phyloP scores from a whole-genome alignment of 1,140 invertebrate genomes.

The Drosophila auraria region DNA sequence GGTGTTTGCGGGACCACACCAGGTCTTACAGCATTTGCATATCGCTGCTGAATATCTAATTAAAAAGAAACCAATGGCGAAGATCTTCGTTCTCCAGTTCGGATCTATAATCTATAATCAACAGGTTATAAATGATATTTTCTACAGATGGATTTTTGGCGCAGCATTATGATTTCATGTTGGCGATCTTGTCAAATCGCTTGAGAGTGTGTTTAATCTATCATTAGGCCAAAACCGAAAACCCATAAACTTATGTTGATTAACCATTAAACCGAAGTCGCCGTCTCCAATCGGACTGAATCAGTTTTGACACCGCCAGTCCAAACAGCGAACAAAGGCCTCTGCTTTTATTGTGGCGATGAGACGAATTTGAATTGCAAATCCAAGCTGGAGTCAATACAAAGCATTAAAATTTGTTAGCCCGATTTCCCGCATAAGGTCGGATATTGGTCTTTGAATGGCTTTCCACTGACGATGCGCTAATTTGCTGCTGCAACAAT shows the following conservation, averaged over 20 bases:
- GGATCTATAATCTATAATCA: constrained; percentile 32
- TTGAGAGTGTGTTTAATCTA: constrained; percentile 60
- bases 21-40: constrained; percentile 36
- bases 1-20: constrained; percentile 43
- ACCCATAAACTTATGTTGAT: constrained; percentile 75
- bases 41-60: constrained; percentile 46
- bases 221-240: constrained; percentile 70
- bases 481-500: constrained; percentile 79
- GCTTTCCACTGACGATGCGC: constrained; percentile 63
- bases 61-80: constrained; percentile 35
- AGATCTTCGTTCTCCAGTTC: constrained; percentile 7
- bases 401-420: constrained; percentile 75
- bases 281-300: constrained; percentile 51
- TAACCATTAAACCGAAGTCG: constrained; percentile 69
- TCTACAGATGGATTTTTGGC: constrained; percentile 33
- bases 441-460: constrained; percentile 42
- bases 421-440: constrained; percentile 39
- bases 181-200: constrained; percentile 58
- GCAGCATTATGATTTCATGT: constrained; percentile 21
- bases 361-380: constrained; percentile 70
- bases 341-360: constrained; percentile 34
- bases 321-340: constrained; percentile 32
- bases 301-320: constrained; percentile 52
- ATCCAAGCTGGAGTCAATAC: constrained; percentile 61
- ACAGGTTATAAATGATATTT: constrained; percentile 56